Conservation (phyloP, 2,797 vertebrate species). For the Clarias platycephalus region DNA sequence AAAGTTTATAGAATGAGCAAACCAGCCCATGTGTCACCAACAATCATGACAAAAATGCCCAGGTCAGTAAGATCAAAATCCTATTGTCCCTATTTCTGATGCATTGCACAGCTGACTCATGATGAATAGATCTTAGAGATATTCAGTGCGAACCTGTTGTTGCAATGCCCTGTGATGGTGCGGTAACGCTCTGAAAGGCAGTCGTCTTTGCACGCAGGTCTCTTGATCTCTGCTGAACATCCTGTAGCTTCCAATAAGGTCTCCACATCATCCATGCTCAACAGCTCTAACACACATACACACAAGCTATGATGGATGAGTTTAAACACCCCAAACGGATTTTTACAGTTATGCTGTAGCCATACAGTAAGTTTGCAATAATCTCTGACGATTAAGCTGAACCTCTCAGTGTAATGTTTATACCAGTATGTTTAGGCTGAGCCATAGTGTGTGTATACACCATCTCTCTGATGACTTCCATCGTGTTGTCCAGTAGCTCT, state of each 20-base stretch:
- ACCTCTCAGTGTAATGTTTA: neutral
- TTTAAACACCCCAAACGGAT: neutral
- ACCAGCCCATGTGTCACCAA: neutral
- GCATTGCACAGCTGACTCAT: neutral
- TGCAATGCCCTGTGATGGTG: slow-evolving; percentile 76
- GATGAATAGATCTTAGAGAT: no score
- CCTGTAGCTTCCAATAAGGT: slow-evolving; percentile 72
- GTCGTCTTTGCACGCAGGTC: slow-evolving; percentile 65
- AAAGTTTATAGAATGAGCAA: neutral
- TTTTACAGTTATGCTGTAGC: neutral
- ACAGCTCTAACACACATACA: slow-evolving; percentile 64
- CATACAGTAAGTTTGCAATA: neutral
- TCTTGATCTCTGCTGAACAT: slow-evolving; percentile 70
- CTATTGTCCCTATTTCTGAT: neutral
- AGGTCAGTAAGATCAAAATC: neutral
- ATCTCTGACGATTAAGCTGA: neutral
- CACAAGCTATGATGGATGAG: neutral
- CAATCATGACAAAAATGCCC: neutral
- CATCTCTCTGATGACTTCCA: slow-evolving; percentile 82
- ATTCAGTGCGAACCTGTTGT: slow-evolving; percentile 71
- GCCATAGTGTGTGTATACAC: slow-evolving; percentile 78
- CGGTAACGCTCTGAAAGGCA: slow-evolving; percentile 78
- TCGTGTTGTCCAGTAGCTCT: slow-evolving; percentile 78
- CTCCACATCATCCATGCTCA: slow-evolving; percentile 70
- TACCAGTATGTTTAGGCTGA: slow-evolving; percentile 69